Base-by-base conservation (phyloP, 1,140 invertebrate species). In the Caerostris extrusa region DNA sequence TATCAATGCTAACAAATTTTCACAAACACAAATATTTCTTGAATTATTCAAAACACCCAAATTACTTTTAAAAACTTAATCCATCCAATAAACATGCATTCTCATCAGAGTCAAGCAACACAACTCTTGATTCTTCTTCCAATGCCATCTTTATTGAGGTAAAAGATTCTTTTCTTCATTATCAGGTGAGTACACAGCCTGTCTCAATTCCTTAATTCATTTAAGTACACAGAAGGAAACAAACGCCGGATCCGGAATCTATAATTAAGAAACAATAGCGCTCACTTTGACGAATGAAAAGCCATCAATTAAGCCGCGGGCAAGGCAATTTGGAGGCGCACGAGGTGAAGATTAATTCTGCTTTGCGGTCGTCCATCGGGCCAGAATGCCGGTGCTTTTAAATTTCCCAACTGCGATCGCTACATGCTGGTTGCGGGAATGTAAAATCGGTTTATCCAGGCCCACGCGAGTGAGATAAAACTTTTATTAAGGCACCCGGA, bases 71-170 rank as follows among this genome's bases (percentile, higher is more conserved):
- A 1, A 64, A 12, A 17, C 8, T 61, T 14, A 12, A 64, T 5
- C 4, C 61, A 12, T 0, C n/a, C 0, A 5, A 17, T 14, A 64
- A 64, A 64, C 12, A 14, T 64, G n/a, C 7, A 17, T 3, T 14
- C 12, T 10, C 10, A 17, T 17, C 0, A 12, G 12, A 2, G 14
- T 17, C 61, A 1, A 5, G 17, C n/a, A 5, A n/a, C 61, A n/a
- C 17, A 67, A 17, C 17, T 67, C 5, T 3, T 17, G 5, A 14
- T n/a, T 5, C n/a, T 67, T 17, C 34, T 2, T 34, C 34, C 34
- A 34, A 67, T 6, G 17, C 3, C 14, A 0, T 6, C 61, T 3
- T 5, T 0, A 14, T 0, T n/a, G n/a, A n/a, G n/a, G n/a, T n/a
- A n/a, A n/a, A 0, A 67, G 10, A 6, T 17, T 67, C n/a, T 67